These are phyloP conservation scores for Epinotia brunnichana DNA, from an alignment of 2,888 invertebrate genomes.

Conservation along the genomic window DNA sequence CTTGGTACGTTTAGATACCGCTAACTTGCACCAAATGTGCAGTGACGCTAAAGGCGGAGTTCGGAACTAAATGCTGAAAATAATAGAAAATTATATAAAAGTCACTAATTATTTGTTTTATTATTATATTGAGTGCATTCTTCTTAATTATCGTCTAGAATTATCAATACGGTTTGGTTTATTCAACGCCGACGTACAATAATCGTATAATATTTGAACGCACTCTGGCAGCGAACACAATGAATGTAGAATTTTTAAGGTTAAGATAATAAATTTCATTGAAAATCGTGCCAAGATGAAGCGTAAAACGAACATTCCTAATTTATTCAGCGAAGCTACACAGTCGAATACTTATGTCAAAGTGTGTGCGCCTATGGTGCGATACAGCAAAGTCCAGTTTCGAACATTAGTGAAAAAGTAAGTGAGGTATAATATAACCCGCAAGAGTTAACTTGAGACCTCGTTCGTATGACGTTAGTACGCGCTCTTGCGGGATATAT, in stretches of 20 bases:
- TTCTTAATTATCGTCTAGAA: background rate
- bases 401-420: slow-evolving; percentile 77
- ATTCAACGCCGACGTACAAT: background rate
- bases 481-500: too few relatives aligned
- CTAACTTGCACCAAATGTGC: too few relatives aligned
- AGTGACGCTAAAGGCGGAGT: too few relatives aligned
- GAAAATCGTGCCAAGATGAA: slow-evolving; percentile 53
- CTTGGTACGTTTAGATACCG: too few relatives aligned
- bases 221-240: background rate
- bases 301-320: slow-evolving; percentile 78
- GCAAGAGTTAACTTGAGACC: too few relatives aligned
- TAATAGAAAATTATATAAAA: too few relatives aligned
- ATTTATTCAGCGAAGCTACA: slow-evolving; percentile 85
- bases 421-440: too few relatives aligned
- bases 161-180: background rate
- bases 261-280: background rate
- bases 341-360: slow-evolving; percentile 85
- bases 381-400: slow-evolving; percentile 88
- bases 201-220: background rate
- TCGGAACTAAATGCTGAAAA: too few relatives aligned
- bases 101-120: too few relatives aligned
- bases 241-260: background rate
- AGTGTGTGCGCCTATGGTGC: slow-evolving; percentile 97
- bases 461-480: too few relatives aligned
- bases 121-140: too few relatives aligned